phyloP scores from a whole-genome alignment of 2,888 invertebrate genomes.

The Leptopterna dolabrata region DNA sequence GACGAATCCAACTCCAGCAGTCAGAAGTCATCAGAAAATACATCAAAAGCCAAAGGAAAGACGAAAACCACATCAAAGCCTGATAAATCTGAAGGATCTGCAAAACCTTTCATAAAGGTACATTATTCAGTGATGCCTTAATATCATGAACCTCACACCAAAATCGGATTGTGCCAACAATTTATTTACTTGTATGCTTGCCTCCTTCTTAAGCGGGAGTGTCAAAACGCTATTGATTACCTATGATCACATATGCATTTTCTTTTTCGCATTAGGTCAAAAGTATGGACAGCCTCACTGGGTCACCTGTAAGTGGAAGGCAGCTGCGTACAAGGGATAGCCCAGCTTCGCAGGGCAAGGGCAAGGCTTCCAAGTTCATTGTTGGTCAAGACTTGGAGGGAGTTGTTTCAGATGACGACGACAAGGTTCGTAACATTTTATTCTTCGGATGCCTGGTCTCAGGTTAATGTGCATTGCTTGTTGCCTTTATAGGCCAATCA shows the following conservation, averaged over 20 bases:
- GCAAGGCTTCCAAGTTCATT: not conserved
- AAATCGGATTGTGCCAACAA: no score
- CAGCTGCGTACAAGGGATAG: constrained; percentile 13
- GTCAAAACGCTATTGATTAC: no score
- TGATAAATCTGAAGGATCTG: not conserved
- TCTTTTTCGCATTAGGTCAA: not conserved
- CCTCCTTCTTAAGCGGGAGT: no score
- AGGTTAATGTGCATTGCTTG: not conserved
- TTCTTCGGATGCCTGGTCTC: no score
- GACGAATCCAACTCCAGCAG: not conserved
- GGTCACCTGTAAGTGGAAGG: not conserved
- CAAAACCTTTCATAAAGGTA: not conserved
- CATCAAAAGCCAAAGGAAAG: not conserved
- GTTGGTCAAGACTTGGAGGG: constrained; percentile 23
- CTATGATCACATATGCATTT: not conserved
- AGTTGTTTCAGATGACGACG: not conserved
- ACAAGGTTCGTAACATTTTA: constrained; percentile 16
- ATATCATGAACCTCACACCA: not conserved
- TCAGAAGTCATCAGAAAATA: not conserved
- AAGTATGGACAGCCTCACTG: constrained; percentile 22
- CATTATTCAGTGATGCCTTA: not conserved
- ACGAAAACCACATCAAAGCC: not conserved
- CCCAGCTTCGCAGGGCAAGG: not conserved
- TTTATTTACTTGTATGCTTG: no score
- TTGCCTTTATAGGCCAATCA: no score